Base-by-base conservation (phyloP, 2,888 invertebrate species). In the Choristoneura rosaceana region DNA sequence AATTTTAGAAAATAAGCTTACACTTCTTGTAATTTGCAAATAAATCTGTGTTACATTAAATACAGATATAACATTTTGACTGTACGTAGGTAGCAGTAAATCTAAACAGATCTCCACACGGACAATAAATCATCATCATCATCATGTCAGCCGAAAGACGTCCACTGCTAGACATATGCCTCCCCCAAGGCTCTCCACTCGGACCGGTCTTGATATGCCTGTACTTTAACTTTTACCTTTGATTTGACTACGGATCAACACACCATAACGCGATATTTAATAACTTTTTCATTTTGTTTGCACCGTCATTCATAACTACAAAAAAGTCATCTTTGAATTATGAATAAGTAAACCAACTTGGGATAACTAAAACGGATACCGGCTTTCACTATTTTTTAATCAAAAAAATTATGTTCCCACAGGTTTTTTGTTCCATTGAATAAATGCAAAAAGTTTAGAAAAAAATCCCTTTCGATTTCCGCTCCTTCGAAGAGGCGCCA, bases 381-480 rank as follows among this genome's bases (percentile, higher is more conserved):
- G 77, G 90, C 91, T 92, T 92, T 92, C 92, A 89, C 89, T 82
- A 75, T 79, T 84, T 85, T 85, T 85, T 86, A 86, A 79, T 67
- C 74, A 76, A 77, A 82, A 84, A 84, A 84, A 78, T 25, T 76
- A 77, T 81, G 81, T 89, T 90, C 88, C 84, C 84, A 84, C 80
- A 79, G 77, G 75, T 86, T 91, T 90, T 91, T 91, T 89, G 80
- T 52, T 67, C 79, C 82, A 78, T 81, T 79, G 78, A 84, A 86
- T 78, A 76, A 76, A 76, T 78, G 79, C 79, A 84, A 82, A 88
- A 87, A 84, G 85, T 82, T 79, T 71, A 33, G 66, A 75, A 89
- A 90, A 89, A 90, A 90, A 82, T 85, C 82, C 89, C 93, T 93
- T 94, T 93, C 93, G 93, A 92, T 94, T 93, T 94, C 93, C 93